phyloP scores from a whole-genome alignment of 2,888 invertebrate genomes.

The Hedya salicella region DNA sequence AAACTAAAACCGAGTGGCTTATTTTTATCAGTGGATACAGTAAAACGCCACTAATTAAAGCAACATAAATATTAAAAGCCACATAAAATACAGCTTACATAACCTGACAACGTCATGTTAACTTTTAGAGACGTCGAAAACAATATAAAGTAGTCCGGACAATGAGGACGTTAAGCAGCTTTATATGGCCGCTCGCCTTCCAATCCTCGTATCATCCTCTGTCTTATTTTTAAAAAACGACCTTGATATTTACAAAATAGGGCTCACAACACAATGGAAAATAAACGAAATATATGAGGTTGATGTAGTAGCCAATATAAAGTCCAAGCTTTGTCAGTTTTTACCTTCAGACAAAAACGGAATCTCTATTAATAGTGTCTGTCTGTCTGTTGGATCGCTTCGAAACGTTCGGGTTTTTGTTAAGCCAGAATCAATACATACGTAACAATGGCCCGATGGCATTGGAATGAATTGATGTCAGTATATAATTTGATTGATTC shows the following conservation, averaged over 20 bases:
- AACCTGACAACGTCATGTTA: conserved; percentile 41
- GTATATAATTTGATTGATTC: conserved; percentile 28
- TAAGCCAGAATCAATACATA: conserved; percentile 37
- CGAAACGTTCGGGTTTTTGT: conserved; percentile 27
- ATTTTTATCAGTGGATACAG: not conserved
- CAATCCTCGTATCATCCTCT: not conserved
- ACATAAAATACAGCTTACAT: conserved; percentile 14
- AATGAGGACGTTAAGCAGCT: conserved; percentile 34
- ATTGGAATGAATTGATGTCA: conserved; percentile 31
- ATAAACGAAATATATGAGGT: not conserved
- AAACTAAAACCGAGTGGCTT: too few relatives aligned
- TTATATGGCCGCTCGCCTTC: conserved; percentile 9
- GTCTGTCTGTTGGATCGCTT: conserved; percentile 32
- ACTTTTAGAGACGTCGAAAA: conserved; percentile 25
- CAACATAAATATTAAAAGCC: not conserved
- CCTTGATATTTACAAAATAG: not conserved
- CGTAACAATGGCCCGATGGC: conserved; percentile 30
- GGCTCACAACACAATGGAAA: not conserved
- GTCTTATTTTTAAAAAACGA: conserved; percentile 2
- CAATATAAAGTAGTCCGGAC: conserved; percentile 37
- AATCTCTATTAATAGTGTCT: conserved; percentile 36
- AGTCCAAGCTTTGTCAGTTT: conserved; percentile 35
- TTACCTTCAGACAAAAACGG: conserved; percentile 36
- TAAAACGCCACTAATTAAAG: not conserved
- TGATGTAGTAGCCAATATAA: not conserved